phyloP scores from a whole-genome alignment of 2,113 vertebrate species.

The Pterocles orientalis region DNA sequence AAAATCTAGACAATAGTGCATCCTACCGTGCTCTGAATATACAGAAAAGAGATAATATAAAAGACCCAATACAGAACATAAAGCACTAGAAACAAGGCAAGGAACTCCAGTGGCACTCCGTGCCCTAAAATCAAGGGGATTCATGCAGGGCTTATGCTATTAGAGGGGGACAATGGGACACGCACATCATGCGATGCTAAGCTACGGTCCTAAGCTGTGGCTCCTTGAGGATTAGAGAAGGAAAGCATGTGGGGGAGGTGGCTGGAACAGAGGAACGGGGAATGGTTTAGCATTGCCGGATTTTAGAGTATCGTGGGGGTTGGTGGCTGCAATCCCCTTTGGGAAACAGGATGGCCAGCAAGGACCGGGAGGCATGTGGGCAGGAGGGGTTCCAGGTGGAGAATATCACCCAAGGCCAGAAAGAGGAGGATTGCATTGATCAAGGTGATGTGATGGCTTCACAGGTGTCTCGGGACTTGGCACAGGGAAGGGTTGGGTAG shows the following conservation, averaged over 20 bases:
- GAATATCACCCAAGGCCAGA: background rate
- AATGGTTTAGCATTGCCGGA: background rate
- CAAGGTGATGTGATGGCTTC: background rate
- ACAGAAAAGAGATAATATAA: background rate
- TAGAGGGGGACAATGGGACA: background rate
- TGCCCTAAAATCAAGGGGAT: conserved; percentile 5
- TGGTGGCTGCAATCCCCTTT: background rate
- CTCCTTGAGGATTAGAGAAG: conserved; percentile 31
- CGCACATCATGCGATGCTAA: background rate
- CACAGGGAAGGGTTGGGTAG: background rate
- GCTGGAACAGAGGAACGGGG: background rate
- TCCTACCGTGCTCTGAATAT: background rate
- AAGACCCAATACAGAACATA: background rate
- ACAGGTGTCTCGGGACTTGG: background rate
- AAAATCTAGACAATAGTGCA: background rate
- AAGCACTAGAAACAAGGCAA: background rate
- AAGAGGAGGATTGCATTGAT: background rate
- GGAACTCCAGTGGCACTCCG: background rate
- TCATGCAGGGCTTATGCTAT: background rate
- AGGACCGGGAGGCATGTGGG: fast-evolving
- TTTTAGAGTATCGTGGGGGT: background rate
- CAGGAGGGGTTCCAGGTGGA: background rate
- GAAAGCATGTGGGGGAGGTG: background rate
- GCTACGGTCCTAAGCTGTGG: background rate
- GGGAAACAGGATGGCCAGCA: background rate